These are phyloP conservation scores for Trilocha varians DNA, from an alignment of 2,888 invertebrate genomes.

Conservation along the genomic window DNA sequence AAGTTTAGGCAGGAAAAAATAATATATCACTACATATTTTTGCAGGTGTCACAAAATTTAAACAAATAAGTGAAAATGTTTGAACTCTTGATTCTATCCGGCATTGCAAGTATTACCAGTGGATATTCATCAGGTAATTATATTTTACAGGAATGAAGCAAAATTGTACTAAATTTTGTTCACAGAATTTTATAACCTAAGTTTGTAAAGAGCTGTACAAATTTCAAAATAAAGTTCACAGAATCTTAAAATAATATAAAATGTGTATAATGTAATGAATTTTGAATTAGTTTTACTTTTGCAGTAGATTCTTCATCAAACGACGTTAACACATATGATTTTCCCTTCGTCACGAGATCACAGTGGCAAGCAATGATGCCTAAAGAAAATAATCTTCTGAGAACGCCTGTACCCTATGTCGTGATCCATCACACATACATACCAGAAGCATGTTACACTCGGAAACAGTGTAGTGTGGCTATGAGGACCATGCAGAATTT, in stretches of 20 bases:
- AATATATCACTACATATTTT: not conserved
- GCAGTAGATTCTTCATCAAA: conserved; percentile 29
- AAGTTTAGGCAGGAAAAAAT: no score
- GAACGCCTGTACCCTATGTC: conserved; percentile 76
- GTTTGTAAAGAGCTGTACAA: no score
- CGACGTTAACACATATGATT: conserved; percentile 39
- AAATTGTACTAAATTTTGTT: no score
- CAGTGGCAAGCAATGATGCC: conserved; percentile 76
- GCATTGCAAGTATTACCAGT: not conserved
- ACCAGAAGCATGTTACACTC: conserved; percentile 71
- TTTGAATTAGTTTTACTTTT: not conserved
- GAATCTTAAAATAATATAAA: no score
- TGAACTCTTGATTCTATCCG: not conserved
- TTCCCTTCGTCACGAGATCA: conserved; percentile 49
- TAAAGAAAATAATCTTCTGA: conserved; percentile 51
- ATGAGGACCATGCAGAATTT: conserved; percentile 77
- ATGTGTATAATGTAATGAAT: no score
- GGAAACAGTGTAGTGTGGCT: conserved; percentile 65
- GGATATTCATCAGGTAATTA: not conserved
- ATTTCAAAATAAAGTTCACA: no score
- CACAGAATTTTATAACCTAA: no score
- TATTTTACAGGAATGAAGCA: no score
- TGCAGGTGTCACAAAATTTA: not conserved
- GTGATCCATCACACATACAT: conserved; percentile 81
- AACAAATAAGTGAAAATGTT: not conserved